phyloP scores from a whole-genome alignment of 2,113 vertebrate genomes.

The Strix aluco region DNA sequence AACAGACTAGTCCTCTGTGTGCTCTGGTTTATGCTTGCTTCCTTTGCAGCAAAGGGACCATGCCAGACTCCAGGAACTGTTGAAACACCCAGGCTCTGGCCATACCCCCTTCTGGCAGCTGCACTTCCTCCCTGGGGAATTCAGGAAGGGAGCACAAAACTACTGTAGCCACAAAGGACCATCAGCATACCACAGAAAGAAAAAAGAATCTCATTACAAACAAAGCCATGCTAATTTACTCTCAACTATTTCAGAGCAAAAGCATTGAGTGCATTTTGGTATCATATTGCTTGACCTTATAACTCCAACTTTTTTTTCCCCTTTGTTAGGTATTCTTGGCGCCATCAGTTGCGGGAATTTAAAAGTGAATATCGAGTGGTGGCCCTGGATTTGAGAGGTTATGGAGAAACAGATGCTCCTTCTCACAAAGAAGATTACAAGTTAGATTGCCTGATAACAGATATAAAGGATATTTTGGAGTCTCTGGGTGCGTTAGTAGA shows the following conservation, averaged over 20 bases:
- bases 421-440: conserved; percentile 85
- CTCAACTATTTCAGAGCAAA: background rate
- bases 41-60: background rate
- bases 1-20: background rate
- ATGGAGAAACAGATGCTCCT: conserved; percentile 94
- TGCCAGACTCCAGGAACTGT: background rate
- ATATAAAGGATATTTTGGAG: conserved; percentile 96
- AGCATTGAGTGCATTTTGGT: background rate
- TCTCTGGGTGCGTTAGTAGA: conserved; percentile 85
- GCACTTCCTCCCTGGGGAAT: background rate
- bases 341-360: conserved; percentile 95
- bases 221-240: background rate
- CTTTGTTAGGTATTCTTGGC: conserved; percentile 92
- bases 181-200: background rate
- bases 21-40: background rate
- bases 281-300: background rate
- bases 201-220: background rate
- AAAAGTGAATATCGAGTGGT: conserved; percentile 97
- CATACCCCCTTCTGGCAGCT: background rate
- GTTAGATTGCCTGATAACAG: conserved; percentile 89
- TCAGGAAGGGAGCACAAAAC: background rate
- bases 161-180: background rate
- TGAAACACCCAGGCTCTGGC: background rate
- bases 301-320: conserved; percentile 13
- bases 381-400: conserved; percentile 94